Percentiles rank a stretch among this genome's conserved stretches.
These are phyloP conservation scores for Carduelis carduelis DNA, from an alignment of 2,797 vertebrate genomes.

Conservation along the genomic window DNA sequence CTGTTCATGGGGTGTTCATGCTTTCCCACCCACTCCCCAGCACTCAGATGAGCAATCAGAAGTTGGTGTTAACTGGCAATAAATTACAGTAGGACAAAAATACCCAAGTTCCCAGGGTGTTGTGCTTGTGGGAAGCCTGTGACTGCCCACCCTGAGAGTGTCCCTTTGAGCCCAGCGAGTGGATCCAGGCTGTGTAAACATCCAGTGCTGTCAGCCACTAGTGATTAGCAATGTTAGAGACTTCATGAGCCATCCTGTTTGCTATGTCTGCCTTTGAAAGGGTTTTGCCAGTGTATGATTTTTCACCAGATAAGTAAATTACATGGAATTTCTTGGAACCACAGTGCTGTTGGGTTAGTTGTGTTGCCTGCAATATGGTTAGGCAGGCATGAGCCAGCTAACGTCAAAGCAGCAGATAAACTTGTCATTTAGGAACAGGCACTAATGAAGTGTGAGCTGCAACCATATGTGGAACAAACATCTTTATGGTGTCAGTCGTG, in stretches of 20 bases:
- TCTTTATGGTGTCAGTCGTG: background rate
- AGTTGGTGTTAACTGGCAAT: background rate
- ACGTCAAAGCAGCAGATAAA: background rate
- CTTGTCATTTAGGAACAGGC: background rate
- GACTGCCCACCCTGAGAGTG: background rate
- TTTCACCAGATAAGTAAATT: background rate
- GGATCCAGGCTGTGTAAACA: background rate
- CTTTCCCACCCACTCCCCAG: background rate
- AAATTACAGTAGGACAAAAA: background rate
- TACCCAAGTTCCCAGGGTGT: accelerated
- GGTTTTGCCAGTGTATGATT: background rate
- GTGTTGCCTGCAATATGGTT: background rate
- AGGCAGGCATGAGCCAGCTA: background rate
- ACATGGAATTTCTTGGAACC: conserved; percentile 14
- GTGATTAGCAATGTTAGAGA: background rate
- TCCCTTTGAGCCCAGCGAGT: accelerated
- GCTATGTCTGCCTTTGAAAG: background rate
- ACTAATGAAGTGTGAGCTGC: background rate
- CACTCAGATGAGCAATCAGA: background rate
- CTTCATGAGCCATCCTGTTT: background rate
- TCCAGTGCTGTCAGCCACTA: background rate
- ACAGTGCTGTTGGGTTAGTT: background rate
- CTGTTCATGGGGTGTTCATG: background rate
- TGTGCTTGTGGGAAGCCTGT: background rate
- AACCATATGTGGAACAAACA: background rate